Evolutionary conservation across 2,113 vertebrate species (phyloP).

Genomic region (Myiagra hebetior): DNA sequence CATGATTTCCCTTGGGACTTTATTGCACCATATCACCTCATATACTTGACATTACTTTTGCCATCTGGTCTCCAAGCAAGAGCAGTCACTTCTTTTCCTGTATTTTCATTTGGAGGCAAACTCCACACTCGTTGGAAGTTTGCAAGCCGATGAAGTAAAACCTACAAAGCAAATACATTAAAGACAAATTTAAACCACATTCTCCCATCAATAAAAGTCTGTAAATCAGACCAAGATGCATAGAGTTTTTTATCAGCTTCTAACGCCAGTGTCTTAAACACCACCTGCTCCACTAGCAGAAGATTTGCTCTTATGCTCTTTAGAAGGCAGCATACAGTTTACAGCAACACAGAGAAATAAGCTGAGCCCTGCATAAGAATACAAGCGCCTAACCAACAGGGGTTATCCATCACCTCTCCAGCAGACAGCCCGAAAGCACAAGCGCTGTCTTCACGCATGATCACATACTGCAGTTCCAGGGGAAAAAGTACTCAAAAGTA

Average conservation of each 20-base stretch:
- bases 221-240: background rate
- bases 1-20: background rate
- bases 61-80: slow-evolving; percentile 97
- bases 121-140: slow-evolving; percentile 97
- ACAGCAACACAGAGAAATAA: background rate
- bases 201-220: background rate
- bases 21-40: background rate
- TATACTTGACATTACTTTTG: slow-evolving; percentile 83
- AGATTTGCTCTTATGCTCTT: accelerated
- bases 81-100: slow-evolving; percentile 92
- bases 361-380: background rate
- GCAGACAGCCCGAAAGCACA: background rate
- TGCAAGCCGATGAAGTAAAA: slow-evolving; percentile 92
- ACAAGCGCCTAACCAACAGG: too few species aligned
- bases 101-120: slow-evolving; percentile 90
- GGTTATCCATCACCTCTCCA: background rate
- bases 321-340: background rate
- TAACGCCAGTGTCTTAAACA: background rate
- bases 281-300: background rate
- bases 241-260: background rate
- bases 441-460: background rate
- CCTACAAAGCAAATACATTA: slow-evolving; percentile 65
- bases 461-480: background rate
- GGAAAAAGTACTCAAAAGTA: accelerated
- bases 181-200: background rate